A percentile compares a stretch with the other conserved stretches of the same genome.
Conservation (phyloP, 2,888 invertebrate genomes). For the Andrena chrysosceles region DNA sequence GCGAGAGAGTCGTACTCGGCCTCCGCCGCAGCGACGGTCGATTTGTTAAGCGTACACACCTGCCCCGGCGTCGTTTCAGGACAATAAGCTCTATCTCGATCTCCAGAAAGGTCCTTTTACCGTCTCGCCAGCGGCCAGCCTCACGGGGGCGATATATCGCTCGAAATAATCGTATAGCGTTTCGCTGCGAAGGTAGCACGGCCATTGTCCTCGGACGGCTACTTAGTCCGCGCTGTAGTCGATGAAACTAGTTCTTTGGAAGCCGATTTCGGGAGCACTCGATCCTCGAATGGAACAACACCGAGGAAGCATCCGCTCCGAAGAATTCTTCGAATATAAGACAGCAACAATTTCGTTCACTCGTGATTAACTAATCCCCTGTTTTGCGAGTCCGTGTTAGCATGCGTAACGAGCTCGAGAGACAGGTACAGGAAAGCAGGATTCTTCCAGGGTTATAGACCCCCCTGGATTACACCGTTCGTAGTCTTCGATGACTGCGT, state of each 20-base stretch:
- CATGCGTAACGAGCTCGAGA: constrained; percentile 37
- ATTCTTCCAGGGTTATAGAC: constrained; percentile 59
- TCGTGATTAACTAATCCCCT: constrained; percentile 22
- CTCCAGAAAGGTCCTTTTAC: constrained; percentile 77
- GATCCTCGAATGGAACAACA: background rate
- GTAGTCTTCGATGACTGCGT: constrained; percentile 15
- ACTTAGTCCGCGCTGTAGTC: constrained; percentile 50
- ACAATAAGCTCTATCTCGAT: constrained; percentile 81
- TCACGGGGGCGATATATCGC: constrained; percentile 74
- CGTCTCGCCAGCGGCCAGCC: constrained; percentile 71
- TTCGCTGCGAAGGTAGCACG: constrained; percentile 70
- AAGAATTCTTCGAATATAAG: too few relatives aligned
- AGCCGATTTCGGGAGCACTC: background rate
- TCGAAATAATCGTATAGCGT: constrained; percentile 75
- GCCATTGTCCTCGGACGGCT: constrained; percentile 69
- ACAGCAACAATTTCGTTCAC: too few relatives aligned
- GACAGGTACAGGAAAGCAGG: constrained; percentile 47
- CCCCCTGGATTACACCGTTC: constrained; percentile 49
- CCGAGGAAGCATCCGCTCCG: background rate
- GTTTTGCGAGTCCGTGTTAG: constrained; percentile 10
- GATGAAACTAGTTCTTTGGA: constrained; percentile 36
- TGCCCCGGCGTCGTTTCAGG: constrained; percentile 78
- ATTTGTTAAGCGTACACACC: constrained; percentile 81
- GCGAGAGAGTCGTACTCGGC: constrained; percentile 49
- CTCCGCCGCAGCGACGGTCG: constrained; percentile 61